Base-by-base conservation (phyloP, 2,797 vertebrate species). In the Sebastes diploproa region DNA sequence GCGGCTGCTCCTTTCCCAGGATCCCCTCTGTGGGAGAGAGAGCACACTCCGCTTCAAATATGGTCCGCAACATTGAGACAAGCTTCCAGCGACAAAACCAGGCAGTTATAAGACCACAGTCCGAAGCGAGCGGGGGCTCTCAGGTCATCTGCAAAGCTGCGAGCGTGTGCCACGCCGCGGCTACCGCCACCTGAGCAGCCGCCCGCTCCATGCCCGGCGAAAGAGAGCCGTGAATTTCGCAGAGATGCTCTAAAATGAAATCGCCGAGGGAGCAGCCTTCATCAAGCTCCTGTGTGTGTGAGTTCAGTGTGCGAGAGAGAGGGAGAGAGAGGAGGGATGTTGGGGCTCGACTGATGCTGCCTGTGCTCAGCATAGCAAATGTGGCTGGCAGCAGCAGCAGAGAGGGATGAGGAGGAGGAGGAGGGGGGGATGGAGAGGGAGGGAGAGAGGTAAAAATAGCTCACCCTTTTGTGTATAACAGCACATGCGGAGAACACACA, bases 1-100 rank as follows among this genome's bases (percentile, higher is more conserved):
- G 96, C 3, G 97, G 95, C 95, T 97, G 97, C 93, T 98, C 97
- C 95, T 97, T 97, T 89, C 96, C 96, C 94, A 97, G 96, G 95
- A 97, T 96, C 93, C 97, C 97, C 95, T 98, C 98, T 99, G 96
- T 90, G 93, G 94, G 91, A 89, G 94, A 95, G 86, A 95, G 89
- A 94, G 94, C 94, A 86, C 89, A 95, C 81, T 94, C 92, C 32
- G 91, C 89, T 93, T 95, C 94, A 94, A 95, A 95, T 90, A 95
- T 94, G 90, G 94, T 94, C 92, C 92, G 92, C 92, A 95, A 89
- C 94, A 95, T 95, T 18, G 83, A 89, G 89, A 75, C 81, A 11
- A 77, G 88, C 80, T 83, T 80, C 77, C 75, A 60, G 80, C 82
- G 0, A 71, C 67, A 11, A 65, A 36, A 65, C 67, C 72, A 36